A percentile compares a stretch with the other conserved stretches of the same genome.
Evolutionary conservation across 2,888 invertebrate species (phyloP).

Genomic region (Toxonevra muliebris): DNA sequence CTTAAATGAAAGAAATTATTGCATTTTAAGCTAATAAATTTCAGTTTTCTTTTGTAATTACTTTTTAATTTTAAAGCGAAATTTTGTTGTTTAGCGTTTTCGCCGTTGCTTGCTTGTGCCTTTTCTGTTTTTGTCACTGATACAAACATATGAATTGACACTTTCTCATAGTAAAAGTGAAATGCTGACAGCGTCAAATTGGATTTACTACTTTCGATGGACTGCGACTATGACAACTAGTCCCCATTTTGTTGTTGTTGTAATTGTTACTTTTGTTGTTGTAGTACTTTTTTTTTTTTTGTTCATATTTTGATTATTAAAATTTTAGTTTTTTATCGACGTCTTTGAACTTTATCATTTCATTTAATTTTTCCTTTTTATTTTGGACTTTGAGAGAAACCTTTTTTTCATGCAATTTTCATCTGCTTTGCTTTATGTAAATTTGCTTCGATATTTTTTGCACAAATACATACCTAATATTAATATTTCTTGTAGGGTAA

Average conservation of each 20-base stretch:
- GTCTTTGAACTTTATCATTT: no score
- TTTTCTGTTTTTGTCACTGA: background rate
- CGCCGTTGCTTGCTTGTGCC: background rate
- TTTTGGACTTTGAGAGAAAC: no score
- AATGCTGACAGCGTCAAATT: background rate
- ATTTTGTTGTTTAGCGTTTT: background rate
- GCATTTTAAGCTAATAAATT: background rate
- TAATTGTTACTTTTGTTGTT: background rate
- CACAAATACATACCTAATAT: no score
- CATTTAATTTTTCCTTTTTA: no score
- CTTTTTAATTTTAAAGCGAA: no score
- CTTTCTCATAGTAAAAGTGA: constrained; percentile 1
- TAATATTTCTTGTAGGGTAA: no score
- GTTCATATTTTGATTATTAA: no score
- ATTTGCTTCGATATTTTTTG: no score
- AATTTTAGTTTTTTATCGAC: no score
- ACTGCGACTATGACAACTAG: background rate
- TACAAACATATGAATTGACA: background rate
- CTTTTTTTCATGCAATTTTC: no score
- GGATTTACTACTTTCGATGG: background rate
- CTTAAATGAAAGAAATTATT: background rate
- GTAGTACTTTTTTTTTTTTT: background rate
- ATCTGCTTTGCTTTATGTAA: no score
- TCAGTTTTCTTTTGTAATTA: background rate
- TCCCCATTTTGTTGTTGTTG: background rate